phyloP scores from a whole-genome alignment of 2,888 invertebrate species.

The Lepidochitona cinerea region DNA sequence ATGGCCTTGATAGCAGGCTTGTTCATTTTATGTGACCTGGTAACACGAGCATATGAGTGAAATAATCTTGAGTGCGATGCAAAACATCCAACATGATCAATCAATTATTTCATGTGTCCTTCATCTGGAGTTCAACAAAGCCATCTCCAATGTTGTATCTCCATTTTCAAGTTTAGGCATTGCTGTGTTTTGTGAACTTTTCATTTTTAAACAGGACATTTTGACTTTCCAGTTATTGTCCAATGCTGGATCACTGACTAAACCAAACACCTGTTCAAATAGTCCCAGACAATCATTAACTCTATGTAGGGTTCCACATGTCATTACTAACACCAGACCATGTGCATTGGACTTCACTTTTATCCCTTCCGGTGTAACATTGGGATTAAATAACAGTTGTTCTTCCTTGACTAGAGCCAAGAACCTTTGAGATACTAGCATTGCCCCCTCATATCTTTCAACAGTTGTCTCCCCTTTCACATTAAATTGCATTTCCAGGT shows the following conservation, averaged over 20 bases:
- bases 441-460: constrained; percentile 41
- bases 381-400: constrained; percentile 75
- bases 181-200: constrained; percentile 15
- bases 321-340: constrained; percentile 77
- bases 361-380: constrained; percentile 75
- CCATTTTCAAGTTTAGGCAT: not conserved
- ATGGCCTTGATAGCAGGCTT: no score
- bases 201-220: constrained; percentile 66
- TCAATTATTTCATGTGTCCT: no score
- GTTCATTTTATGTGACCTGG: no score
- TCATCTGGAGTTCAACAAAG: no score
- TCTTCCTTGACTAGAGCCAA: constrained; percentile 47
- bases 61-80: no score
- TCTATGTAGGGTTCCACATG: constrained; percentile 78
- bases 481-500: constrained; percentile 35
- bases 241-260: constrained; percentile 77
- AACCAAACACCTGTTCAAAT: constrained; percentile 79
- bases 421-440: constrained; percentile 42
- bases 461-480: constrained; percentile 19
- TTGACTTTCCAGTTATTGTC: constrained; percentile 81
- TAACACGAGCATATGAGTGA: no score
- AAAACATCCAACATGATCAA: no score
- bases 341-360: constrained; percentile 76
- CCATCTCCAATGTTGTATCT: not conserved
- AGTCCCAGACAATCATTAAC: constrained; percentile 74